phyloP scores from a whole-genome alignment of 2,113 vertebrate genomes.

The Ammodytes marinus region DNA sequence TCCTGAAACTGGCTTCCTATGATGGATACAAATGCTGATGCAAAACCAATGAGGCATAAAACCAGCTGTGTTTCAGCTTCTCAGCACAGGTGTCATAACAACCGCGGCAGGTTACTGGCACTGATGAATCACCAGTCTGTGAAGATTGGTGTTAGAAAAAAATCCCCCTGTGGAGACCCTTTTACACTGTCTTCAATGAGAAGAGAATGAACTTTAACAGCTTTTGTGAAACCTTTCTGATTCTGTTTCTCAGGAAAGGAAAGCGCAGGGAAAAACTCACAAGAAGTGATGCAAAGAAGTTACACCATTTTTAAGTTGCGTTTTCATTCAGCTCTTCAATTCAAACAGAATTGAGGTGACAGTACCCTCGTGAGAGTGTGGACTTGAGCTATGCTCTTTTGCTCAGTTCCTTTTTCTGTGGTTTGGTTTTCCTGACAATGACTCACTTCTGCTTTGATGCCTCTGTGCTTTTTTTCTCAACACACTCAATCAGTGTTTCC shows the following conservation, averaged over 20 bases:
- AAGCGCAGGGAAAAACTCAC: not conserved
- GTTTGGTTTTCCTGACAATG: not conserved
- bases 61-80: not conserved
- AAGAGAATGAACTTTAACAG: not conserved
- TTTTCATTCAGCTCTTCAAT: not conserved
- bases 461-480: no score
- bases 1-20: no score
- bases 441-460: no score
- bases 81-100: not conserved
- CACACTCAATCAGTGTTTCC: not conserved
- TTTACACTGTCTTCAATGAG: not conserved
- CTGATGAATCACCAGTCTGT: not conserved
- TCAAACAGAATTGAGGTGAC: not conserved
- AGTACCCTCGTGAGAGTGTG: not conserved
- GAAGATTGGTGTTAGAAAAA: no score
- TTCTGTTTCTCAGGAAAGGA: not conserved
- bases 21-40: fast-evolving
- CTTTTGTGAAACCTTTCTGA: not conserved
- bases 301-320: not conserved
- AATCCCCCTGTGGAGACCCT: not conserved
- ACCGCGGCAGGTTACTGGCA: not conserved
- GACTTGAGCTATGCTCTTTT: no score
- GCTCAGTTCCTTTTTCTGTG: not conserved
- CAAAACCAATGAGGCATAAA: not conserved
- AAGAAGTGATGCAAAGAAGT: not conserved